Percentiles rank a stretch among this genome's conserved stretches.
Evolutionary conservation across 2,113 vertebrate genomes (phyloP).

Genomic region (Anser brachyrhynchus): DNA sequence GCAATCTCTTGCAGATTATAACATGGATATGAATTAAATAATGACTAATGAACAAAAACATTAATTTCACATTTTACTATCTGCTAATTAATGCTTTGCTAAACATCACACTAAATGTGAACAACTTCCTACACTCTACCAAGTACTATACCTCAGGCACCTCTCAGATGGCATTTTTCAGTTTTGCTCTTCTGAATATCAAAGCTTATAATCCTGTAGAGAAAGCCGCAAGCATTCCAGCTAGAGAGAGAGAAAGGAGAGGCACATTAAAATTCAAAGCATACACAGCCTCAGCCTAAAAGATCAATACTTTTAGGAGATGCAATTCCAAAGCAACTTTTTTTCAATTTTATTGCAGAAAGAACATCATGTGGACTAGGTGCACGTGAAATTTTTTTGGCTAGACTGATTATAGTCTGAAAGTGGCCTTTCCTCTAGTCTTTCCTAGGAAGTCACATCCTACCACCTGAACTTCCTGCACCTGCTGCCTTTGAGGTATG

Average conservation of each 20-base stretch:
- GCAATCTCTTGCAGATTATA: neutral
- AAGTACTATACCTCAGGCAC: slow-evolving; percentile 84
- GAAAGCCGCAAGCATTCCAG: slow-evolving; percentile 67
- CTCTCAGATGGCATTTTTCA: slow-evolving; percentile 92
- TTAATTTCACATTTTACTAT: neutral
- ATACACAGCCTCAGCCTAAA: neutral
- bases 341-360: neutral
- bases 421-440: neutral
- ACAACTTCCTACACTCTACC: neutral
- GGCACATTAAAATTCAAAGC: slow-evolving; percentile 36
- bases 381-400: neutral
- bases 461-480: neutral
- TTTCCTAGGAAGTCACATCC: neutral
- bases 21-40: neutral
- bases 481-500: neutral
- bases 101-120: neutral
- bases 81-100: neutral
- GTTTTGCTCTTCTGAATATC: slow-evolving; percentile 63
- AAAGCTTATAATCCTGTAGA: slow-evolving; percentile 49
- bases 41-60: neutral
- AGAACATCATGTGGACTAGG: neutral
- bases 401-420: neutral
- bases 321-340: slow-evolving; percentile 7
- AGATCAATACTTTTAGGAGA: neutral
- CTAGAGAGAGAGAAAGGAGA: slow-evolving; percentile 61